A percentile compares a stretch with the other conserved stretches of the same genome.
Conservation (phyloP, 2,113 vertebrate species). For the Oxygymnocypris stewartii region DNA sequence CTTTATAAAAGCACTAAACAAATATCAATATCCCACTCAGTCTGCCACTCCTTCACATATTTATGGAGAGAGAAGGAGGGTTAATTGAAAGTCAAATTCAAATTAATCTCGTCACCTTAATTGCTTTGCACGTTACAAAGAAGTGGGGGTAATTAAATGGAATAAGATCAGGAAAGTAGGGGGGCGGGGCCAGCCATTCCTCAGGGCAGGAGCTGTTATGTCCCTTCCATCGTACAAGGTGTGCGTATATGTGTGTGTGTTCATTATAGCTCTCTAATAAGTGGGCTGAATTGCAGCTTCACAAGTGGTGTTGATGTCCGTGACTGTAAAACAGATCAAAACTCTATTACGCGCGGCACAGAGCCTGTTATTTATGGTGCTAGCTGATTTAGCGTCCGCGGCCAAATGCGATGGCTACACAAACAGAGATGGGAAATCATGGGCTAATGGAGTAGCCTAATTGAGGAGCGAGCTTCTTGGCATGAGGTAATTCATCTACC, state of each 20-base stretch:
- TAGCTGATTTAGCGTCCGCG: conserved; percentile 90
- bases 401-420: conserved; percentile 86
- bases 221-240: conserved; percentile 47
- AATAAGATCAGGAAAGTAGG: conserved; percentile 55
- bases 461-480: conserved; percentile 80
- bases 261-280: conserved; percentile 71
- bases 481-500: conserved; percentile 83
- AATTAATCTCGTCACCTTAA: conserved; percentile 77
- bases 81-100: conserved; percentile 86
- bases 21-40: conserved; percentile 77
- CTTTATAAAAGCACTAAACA: conserved; percentile 78
- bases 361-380: conserved; percentile 90
- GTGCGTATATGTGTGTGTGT: conserved; percentile 32
- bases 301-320: conserved; percentile 79
- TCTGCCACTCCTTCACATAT: conserved; percentile 74
- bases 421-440: conserved; percentile 88
- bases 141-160: conserved; percentile 42
- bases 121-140: conserved; percentile 76
- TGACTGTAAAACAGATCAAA: conserved; percentile 88
- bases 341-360: conserved; percentile 89
- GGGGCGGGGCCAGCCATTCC: conserved; percentile 67
- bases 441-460: conserved; percentile 94
- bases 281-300: conserved; percentile 75
- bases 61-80: conserved; percentile 77
- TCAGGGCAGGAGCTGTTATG: conserved; percentile 69